Conservation (phyloP, 2,113 vertebrate species). For the Cynopterus brachyotis region DNA sequence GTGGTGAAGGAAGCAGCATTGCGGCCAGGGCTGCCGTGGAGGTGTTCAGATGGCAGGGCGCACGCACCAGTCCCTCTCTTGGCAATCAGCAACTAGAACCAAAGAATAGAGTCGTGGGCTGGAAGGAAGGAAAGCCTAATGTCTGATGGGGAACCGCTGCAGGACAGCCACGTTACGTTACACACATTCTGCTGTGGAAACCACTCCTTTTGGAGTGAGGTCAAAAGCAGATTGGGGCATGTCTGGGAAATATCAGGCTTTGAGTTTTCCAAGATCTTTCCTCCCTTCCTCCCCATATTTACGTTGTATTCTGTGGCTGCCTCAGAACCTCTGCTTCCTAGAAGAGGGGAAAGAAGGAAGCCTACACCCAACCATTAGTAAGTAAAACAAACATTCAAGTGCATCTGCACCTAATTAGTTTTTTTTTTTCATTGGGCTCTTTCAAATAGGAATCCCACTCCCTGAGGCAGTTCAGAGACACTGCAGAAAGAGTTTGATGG, state of each 20-base stretch:
- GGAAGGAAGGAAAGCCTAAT: not conserved
- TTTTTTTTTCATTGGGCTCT: not conserved
- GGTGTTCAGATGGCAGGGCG: no score
- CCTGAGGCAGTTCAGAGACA: not conserved
- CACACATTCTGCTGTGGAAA: not conserved
- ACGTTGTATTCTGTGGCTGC: slow-evolving; percentile 8
- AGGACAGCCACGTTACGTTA: accelerated
- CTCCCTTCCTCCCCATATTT: slow-evolving; percentile 10
- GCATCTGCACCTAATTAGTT: not conserved
- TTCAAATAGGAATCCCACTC: not conserved
- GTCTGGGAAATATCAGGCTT: slow-evolving; percentile 48
- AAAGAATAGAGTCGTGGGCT: not conserved
- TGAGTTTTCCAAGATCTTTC: slow-evolving; percentile 41
- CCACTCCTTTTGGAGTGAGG: slow-evolving; percentile 44
- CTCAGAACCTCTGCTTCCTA: slow-evolving; percentile 43
- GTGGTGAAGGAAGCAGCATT: not conserved
- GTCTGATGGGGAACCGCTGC: not conserved
- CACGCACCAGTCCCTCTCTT: accelerated
- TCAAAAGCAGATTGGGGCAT: slow-evolving; percentile 62
- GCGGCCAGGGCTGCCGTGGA: accelerated
- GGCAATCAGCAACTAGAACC: not conserved
- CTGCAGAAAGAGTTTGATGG: not conserved
- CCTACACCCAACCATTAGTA: not conserved
- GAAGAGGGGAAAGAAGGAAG: slow-evolving; percentile 38
- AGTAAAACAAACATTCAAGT: not conserved